Percentiles rank a stretch among this genome's conserved stretches.
Conservation (phyloP, 2,113 vertebrate species). For the Cariama cristata region DNA sequence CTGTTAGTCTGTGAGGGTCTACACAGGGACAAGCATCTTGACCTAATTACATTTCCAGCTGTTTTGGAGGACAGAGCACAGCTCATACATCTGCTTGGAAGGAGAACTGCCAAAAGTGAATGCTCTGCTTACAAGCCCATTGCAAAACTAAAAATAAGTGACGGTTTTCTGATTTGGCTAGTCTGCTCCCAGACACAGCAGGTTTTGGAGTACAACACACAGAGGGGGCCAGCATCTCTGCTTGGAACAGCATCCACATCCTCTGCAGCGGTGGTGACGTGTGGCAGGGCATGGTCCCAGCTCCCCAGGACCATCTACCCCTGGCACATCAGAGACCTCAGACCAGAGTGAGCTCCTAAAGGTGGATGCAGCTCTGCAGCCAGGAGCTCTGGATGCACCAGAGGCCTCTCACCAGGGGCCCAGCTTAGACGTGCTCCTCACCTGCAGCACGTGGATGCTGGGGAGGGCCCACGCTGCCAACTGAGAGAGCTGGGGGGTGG, state of each 20-base stretch:
- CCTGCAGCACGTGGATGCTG: not conserved
- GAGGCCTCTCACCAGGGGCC: not conserved
- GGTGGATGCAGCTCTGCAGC: not conserved
- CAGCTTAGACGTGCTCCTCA: accelerated
- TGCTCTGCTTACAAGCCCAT: not conserved
- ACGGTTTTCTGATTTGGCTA: not conserved
- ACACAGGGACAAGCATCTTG: not conserved
- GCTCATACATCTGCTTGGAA: not conserved
- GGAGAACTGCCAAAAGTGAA: constrained; percentile 3
- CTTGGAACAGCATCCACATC: not conserved
- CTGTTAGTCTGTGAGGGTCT: not conserved
- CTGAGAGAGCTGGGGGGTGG: not conserved
- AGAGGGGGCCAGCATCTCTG: not conserved
- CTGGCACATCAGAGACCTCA: not conserved
- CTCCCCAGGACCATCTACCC: not conserved
- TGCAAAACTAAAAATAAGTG: not conserved
- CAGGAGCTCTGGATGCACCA: not conserved
- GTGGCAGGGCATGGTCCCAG: not conserved
- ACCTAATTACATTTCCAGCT: not conserved
- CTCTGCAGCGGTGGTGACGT: not conserved
- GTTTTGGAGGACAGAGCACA: not conserved
- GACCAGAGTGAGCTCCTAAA: not conserved
- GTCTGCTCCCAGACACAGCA: not conserved
- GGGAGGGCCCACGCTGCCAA: not conserved
- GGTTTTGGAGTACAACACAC: not conserved